A percentile compares a stretch with the other conserved stretches of the same genome.
Conservation (phyloP, 2,888 invertebrate species). For the Sisyra nigra region DNA sequence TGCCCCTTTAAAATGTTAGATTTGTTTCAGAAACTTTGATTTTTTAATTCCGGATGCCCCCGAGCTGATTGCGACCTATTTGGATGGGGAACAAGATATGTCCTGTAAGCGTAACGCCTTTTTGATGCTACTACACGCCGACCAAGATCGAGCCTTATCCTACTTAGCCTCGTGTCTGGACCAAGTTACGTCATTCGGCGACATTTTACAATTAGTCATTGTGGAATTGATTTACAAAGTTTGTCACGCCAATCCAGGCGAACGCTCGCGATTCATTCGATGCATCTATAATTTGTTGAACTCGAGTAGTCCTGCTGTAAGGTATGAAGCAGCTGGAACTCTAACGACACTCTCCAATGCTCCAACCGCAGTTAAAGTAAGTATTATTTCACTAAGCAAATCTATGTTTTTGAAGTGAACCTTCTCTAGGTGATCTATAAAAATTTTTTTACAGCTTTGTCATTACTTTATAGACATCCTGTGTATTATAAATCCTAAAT, state of each 20-base stretch:
- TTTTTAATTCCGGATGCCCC: conserved; percentile 98
- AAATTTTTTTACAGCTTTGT: too few relatives aligned
- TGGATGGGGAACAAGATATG: conserved; percentile 97
- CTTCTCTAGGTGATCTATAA: too few relatives aligned
- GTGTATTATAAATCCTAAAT: too few relatives aligned
- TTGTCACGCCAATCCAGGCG: conserved; percentile 90
- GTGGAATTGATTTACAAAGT: conserved; percentile 98
- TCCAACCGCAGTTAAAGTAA: conserved; percentile 86
- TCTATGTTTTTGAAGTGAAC: too few relatives aligned
- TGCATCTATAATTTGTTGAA: conserved; percentile 96
- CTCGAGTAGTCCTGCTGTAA: conserved; percentile 88
- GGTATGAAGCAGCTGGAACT: conserved; percentile 98
- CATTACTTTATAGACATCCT: too few relatives aligned
- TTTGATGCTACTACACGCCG: conserved; percentile 94
- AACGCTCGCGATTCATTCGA: conserved; percentile 91
- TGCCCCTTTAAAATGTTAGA: too few relatives aligned
- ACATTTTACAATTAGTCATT: conserved; percentile 94
- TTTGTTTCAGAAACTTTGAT: conserved; percentile 93
- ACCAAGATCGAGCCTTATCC: conserved; percentile 83
- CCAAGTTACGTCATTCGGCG: conserved; percentile 87
- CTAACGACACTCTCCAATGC: conserved; percentile 93
- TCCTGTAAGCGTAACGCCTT: conserved; percentile 98
- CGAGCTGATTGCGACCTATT: conserved; percentile 83
- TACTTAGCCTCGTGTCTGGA: conserved; percentile 90
- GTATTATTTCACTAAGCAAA: conserved; percentile 6